phyloP scores from a whole-genome alignment of 2,888 invertebrate genomes.

The Odontocolon sp. region DNA sequence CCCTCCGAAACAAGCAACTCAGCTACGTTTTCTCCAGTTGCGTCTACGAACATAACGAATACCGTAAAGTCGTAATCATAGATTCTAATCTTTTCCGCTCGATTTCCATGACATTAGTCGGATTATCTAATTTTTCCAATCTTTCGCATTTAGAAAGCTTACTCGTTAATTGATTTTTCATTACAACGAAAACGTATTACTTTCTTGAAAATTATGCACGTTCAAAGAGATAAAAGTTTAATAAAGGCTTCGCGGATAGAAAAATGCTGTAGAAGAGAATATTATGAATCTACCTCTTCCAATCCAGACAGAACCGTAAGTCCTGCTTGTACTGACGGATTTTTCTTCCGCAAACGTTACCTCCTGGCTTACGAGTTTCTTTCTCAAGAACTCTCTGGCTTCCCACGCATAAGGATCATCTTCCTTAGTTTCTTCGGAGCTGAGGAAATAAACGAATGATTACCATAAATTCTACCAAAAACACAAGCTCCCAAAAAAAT shows the following conservation, averaged over 20 bases:
- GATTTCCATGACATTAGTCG: too few species aligned
- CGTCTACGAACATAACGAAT: slow-evolving; percentile 32
- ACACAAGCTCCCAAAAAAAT: too few species aligned
- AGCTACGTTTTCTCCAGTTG: slow-evolving; percentile 92
- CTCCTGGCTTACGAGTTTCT: slow-evolving; percentile 95
- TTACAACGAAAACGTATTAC: too few species aligned
- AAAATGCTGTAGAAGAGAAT: neutral
- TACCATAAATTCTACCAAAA: neutral
- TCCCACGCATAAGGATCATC: slow-evolving; percentile 99
- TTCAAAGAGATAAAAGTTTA: too few species aligned
- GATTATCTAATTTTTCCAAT: too few species aligned
- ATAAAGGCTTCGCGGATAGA: too few species aligned
- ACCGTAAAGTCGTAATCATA: too few species aligned
- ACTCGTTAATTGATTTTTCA: too few species aligned
- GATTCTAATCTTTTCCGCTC: too few species aligned
- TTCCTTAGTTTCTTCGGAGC: slow-evolving; percentile 86
- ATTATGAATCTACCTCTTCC: slow-evolving; percentile 86
- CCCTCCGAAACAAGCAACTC: slow-evolving; percentile 95
- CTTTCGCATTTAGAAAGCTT: too few species aligned
- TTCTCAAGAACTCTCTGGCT: slow-evolving; percentile 96
- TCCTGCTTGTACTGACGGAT: slow-evolving; percentile 90
- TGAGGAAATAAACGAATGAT: slow-evolving; percentile 41
- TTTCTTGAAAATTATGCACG: too few species aligned
- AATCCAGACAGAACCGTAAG: slow-evolving; percentile 93
- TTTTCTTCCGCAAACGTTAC: slow-evolving; percentile 93